Percentiles rank a stretch among this genome's conserved stretches.
These are phyloP conservation scores for Melanogrammus aeglefinus DNA, from an alignment of 2,797 vertebrate genomes.

Conservation along the genomic window DNA sequence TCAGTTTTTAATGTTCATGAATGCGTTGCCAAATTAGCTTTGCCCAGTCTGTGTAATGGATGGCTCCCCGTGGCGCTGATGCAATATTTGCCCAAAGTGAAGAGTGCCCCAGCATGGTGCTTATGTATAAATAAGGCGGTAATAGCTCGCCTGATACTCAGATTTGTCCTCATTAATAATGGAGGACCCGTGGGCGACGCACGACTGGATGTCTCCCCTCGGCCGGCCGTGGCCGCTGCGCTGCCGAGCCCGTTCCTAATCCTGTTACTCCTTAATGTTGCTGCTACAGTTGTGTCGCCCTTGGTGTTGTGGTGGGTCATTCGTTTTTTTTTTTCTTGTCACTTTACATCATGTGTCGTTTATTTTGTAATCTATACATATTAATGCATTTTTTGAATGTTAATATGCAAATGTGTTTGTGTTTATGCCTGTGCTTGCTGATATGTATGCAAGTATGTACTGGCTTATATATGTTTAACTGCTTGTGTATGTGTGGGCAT, in stretches of 20 bases:
- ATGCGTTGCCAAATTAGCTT: constrained; percentile 47
- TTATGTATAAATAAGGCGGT: constrained; percentile 58
- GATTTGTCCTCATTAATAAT: constrained; percentile 66
- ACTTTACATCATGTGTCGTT: not conserved
- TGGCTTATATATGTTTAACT: not conserved
- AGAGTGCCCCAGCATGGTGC: constrained; percentile 56
- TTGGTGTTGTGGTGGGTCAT: not conserved
- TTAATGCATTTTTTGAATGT: not conserved
- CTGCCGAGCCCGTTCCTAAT: constrained; percentile 24
- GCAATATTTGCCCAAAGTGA: constrained; percentile 63
- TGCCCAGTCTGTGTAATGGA: constrained; percentile 53
- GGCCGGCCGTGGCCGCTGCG: constrained; percentile 43
- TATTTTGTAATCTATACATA: not conserved
- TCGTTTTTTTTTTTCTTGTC: not conserved
- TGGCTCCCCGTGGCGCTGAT: constrained; percentile 47
- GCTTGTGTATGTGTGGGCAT: not conserved
- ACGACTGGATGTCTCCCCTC: constrained; percentile 49
- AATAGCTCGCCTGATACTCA: constrained; percentile 50
- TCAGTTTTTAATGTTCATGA: constrained; percentile 36
- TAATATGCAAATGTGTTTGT: too few relatives aligned
- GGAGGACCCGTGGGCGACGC: constrained; percentile 48
- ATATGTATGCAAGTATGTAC: not conserved
- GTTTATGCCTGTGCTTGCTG: too few relatives aligned
- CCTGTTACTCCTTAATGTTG: constrained; percentile 17
- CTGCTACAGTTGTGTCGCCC: not conserved